Evolutionary conservation across 2,888 invertebrate species (phyloP), one percentile per base, ranked within the genome.

Genomic region (Griposia aprilina): DNA sequence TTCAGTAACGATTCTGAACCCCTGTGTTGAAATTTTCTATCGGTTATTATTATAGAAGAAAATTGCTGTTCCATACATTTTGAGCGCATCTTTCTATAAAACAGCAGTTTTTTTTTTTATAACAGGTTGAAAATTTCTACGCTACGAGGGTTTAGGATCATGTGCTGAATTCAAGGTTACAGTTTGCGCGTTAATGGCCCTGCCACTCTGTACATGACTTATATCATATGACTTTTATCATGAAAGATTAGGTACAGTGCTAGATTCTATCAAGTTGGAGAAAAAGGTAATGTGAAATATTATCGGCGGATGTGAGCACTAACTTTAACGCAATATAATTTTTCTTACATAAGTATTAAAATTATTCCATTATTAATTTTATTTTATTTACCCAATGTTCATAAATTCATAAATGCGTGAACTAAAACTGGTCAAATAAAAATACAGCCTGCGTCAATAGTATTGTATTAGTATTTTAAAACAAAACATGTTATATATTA

Each of bases 171-270:
- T n/a, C n/a, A n/a, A n/a, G n/a, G n/a, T n/a, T n/a, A n/a, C n/a
- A n/a, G n/a, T n/a, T n/a, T n/a, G n/a, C n/a, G n/a, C n/a, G n/a
- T n/a, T n/a, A n/a, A n/a, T n/a, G n/a, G n/a, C n/a, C n/a, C n/a
- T n/a, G n/a, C n/a, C n/a, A n/a, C n/a, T n/a, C n/a, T n/a, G n/a
- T n/a, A n/a, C n/a, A n/a, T n/a, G n/a, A n/a, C n/a, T n/a, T n/a
- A n/a, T n/a, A n/a, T n/a, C n/a, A n/a, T 36, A 63, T 48, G 76
- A 41, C n/a, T 78, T 26, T 52, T 78, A 78, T 69, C 68, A n/a
- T 69, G 2, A 52, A 67, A 45, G n/a, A 67, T 63, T 13, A 26
- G 11, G 13, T 23, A 67, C 65, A 65, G 8, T n/a, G 6, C 45
- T 36, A 30, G 45, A 65, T 55, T 76, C 0, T 36, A 77, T 50